Evolutionary conservation across 2,113 vertebrate species (phyloP).

Genomic region (Campylomormyrus numenius): DNA sequence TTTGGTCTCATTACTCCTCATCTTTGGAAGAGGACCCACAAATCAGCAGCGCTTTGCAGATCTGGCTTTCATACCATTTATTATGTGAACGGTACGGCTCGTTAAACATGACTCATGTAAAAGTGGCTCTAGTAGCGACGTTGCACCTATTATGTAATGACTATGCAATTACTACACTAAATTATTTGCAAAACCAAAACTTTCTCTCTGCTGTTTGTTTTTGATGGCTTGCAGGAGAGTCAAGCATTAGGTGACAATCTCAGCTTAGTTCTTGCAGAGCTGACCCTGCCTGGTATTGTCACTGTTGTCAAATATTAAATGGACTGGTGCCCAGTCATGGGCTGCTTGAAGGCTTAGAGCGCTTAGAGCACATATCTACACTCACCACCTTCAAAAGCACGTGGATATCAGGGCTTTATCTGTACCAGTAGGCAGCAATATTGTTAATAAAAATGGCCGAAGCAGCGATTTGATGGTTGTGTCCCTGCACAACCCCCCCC

Average conservation of each 20-base stretch:
- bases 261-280: neutral
- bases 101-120: neutral
- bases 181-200: neutral
- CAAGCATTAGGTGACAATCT: neutral
- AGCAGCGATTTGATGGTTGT: neutral
- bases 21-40: neutral
- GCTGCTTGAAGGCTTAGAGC: neutral
- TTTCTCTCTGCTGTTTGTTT: neutral
- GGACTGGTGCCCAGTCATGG: neutral
- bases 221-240: neutral
- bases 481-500: neutral
- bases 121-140: neutral
- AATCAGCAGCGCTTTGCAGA: neutral
- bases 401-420: neutral
- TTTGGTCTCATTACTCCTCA: neutral
- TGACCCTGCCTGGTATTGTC: neutral
- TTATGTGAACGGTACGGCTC: neutral
- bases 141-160: neutral
- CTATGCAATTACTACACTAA: neutral
- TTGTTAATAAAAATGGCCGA: neutral
- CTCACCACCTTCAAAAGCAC: neutral
- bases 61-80: neutral
- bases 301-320: neutral
- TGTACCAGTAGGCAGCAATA: neutral
- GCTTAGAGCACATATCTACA: neutral